Evolutionary conservation across 2,113 vertebrate genomes (phyloP).

Genomic region (Callithrix jacchus): DNA sequence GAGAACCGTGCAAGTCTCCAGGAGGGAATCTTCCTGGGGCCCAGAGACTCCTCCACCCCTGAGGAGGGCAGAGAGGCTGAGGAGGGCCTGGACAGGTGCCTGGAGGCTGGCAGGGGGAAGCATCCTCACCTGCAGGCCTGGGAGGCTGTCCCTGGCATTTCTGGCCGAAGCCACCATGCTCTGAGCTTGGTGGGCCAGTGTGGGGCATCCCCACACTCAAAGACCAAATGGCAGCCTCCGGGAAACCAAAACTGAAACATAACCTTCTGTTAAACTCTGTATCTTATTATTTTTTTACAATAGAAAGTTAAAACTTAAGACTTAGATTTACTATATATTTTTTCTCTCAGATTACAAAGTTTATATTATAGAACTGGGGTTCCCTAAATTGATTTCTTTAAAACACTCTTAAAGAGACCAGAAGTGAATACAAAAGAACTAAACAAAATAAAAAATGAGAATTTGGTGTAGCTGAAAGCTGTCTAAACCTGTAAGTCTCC

Average conservation of each 20-base stretch:
- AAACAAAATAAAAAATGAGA: constrained; percentile 34
- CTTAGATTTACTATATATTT: constrained; percentile 74
- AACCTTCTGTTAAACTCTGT: constrained; percentile 79
- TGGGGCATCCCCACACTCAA: background rate
- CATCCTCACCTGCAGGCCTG: background rate
- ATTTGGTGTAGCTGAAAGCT: constrained; percentile 58
- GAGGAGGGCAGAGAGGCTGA: background rate
- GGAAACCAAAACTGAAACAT: constrained; percentile 65
- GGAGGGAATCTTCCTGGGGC: background rate
- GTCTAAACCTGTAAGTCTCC: constrained; percentile 58
- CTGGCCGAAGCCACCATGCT: background rate
- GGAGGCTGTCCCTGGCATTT: fast-evolving
- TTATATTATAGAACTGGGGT: constrained; percentile 71
- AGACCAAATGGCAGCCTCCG: background rate
- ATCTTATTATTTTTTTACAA: constrained; percentile 80
- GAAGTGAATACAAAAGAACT: constrained; percentile 46
- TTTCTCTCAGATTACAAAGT: constrained; percentile 74
- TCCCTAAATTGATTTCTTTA: constrained; percentile 61
- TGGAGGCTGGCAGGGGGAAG: background rate
- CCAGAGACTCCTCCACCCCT: fast-evolving
- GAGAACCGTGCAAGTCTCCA: background rate
- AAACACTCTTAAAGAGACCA: constrained; percentile 68
- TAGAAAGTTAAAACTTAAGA: constrained; percentile 81
- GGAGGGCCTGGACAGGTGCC: background rate
- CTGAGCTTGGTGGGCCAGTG: background rate